Evolutionary conservation across 2,113 vertebrate genomes (phyloP), one percentile per base, ranked within the genome.

Genomic region (Heterotilapia buettikoferi): DNA sequence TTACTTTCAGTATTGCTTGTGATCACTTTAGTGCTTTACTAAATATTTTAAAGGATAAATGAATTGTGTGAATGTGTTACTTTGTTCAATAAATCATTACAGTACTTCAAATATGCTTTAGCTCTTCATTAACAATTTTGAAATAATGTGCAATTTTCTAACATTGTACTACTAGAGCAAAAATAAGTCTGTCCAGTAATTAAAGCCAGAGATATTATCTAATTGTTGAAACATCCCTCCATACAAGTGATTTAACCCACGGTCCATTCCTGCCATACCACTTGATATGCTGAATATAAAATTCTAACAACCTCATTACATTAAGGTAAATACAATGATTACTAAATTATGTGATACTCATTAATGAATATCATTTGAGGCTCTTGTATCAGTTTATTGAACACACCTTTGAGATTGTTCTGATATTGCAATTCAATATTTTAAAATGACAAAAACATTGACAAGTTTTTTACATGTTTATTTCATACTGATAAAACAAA

Each of bases 81-180:
- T 59, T 87, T 85, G 68, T 85, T 90, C 47, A 93, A 92, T 94
- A 94, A 94, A 92, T 85, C 73, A 80, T 10, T 80, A 24, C 31
- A 21, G 19, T 40, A 61, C 7, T 57, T 38, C 45, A 7, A 71
- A 10, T 12, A 47, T 63, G 9, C 7, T 31, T 80, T 16, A 54
- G 24, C 79, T 78, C 16, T 84, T 73, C 54, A 24, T 9, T 14
- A 47, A 73, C 61, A 31, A 82, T 1, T 52, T 13, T 29, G 24
- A 82, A 66, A 12, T 7, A 14, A 26, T 7, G 2, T 57, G 6
- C 6, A 24, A 57, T 26, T 57, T 26, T 26, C 54, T 57, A 57
- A 24, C 11, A 13, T 26, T 57, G 3, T 26, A 11, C 11, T 12
- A 12, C 40, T 43, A 12, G 9, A 57, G 54, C 3, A 21, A 47